Conservation (phyloP, 2,888 invertebrate species). For the Oscheius sp. region DNA sequence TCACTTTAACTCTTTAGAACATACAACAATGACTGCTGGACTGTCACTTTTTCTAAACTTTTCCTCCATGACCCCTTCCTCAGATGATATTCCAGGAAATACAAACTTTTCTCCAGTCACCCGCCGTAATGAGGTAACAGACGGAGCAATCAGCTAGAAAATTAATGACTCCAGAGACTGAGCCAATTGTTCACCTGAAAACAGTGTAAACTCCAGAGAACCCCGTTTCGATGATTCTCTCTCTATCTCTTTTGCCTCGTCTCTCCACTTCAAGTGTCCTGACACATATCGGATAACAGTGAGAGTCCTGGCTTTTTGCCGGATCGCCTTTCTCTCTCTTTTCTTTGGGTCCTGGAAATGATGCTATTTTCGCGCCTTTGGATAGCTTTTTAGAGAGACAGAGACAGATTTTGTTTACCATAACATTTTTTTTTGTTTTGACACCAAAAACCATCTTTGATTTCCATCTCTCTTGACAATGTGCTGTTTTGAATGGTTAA, state of each 20-base stretch:
- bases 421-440: no score
- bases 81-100: no score
- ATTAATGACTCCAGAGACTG: constrained; percentile 5
- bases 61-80: background rate
- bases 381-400: no score
- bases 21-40: no score
- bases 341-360: no score
- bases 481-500: no score
- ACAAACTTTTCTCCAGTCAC: background rate
- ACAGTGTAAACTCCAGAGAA: background rate
- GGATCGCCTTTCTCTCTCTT: constrained; percentile 4
- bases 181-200: background rate
- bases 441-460: no score
- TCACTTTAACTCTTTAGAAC: background rate
- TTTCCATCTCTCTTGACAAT: no score
- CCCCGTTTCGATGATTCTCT: background rate
- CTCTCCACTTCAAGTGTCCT: background rate
- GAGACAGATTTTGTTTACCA: no score
- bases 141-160: background rate
- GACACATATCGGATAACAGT: constrained; percentile 3
- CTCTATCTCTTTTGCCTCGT: background rate
- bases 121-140: background rate
- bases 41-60: background rate
- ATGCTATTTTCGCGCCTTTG: no score
- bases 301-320: constrained; percentile 6